Base-by-base conservation (phyloP, 2,797 vertebrate species). In the Eulemur rubriventer region DNA sequence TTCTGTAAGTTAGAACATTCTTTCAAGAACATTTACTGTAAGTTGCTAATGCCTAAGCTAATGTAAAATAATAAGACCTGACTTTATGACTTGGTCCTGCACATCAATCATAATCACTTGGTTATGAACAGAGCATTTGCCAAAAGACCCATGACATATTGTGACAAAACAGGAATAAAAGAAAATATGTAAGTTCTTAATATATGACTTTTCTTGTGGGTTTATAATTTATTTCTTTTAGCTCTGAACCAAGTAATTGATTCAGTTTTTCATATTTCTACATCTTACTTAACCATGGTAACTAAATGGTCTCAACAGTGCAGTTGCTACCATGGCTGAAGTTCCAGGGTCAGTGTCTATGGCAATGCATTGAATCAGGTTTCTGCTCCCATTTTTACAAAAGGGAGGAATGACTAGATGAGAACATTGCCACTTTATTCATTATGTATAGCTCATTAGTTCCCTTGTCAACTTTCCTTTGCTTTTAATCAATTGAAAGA, bases 401-500 rank as follows among this genome's bases (percentile, higher is more conserved):
- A 79, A 95, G 41, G 33, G 75, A 94, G 90, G 87, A 89, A 93
- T 97, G 76, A 85, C 28, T 93, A 73, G 65, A 91, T 86, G 83
- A 91, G 61, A 85, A 48, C 48, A 95, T 69, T 89, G 67, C 75
- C 67, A 85, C 80, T 80, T 97, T 92, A 95, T 95, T 97, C 97
- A 94, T 95, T 96, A 90, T 97, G 93, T 48, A 88, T 43, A 94
- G 48, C 83, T 97, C 93, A 92, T 96, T 95, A 98, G 79, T 95
- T 93, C 1, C 79, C 91, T 84, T 97, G 97, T 89, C 92, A 90
- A 67, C 41, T 93, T 98, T 95, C 59, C n/a, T 93, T 96, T 98
- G 8, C 83, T 83, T 98, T 98, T 97, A 73, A 92, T 95, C 98
- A 96, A 91, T 91, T 86, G 90, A 97, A 97, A 96, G 7, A 33